A percentile compares a stretch with the other conserved stretches of the same genome.
These are phyloP conservation scores for Theocolax elegans DNA, from an alignment of 1,140 invertebrate species.

Conservation along the genomic window DNA sequence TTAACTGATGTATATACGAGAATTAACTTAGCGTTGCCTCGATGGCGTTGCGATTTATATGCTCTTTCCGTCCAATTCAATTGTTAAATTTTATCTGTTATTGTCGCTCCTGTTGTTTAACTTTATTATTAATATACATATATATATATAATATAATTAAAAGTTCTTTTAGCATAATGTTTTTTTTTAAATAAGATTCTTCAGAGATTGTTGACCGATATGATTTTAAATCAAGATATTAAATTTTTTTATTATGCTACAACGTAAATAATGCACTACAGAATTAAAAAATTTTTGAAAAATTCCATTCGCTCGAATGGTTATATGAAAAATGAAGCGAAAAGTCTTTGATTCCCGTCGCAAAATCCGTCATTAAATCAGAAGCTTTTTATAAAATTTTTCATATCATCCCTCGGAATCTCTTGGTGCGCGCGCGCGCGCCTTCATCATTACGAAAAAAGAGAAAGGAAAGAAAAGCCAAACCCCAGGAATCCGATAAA, in stretches of 20 bases:
- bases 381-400: conserved; percentile 38
- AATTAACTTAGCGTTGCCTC: background rate
- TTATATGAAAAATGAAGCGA: conserved; percentile 9
- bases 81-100: too few species aligned
- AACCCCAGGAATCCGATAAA: conserved; percentile 28
- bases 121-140: too few species aligned
- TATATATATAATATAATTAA: too few species aligned
- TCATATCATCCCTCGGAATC: conserved; percentile 28
- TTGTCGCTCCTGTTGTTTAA: too few species aligned
- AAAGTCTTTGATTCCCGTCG: conserved; percentile 29
- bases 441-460: conserved; percentile 25
- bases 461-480: conserved; percentile 20
- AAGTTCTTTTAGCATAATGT: too few species aligned
- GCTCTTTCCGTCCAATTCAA: too few species aligned
- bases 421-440: background rate
- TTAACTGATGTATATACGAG: background rate
- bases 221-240: too few species aligned
- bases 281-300: too few species aligned
- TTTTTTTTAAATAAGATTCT: too few species aligned
- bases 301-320: background rate
- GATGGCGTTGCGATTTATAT: background rate
- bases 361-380: conserved; percentile 38
- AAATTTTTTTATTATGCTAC: too few species aligned
- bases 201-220: too few species aligned
- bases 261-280: too few species aligned